These are phyloP conservation scores for Lontra canadensis DNA, from an alignment of 2,113 vertebrate genomes.

Conservation along the genomic window DNA sequence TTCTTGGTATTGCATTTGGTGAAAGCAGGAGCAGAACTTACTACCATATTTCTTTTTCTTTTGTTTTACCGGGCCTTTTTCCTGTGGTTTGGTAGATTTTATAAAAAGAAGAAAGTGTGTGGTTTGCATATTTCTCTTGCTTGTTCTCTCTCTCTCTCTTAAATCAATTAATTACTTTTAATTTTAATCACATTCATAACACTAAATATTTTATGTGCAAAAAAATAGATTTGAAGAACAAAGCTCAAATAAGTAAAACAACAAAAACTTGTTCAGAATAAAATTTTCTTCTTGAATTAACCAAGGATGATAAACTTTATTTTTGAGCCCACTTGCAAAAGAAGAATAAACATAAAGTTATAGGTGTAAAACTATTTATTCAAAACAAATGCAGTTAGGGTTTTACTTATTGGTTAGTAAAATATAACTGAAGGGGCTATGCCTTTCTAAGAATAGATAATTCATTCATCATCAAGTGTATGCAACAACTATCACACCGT, in stretches of 20 bases:
- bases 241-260: background rate
- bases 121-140: background rate
- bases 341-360: background rate
- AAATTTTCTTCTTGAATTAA: conserved; percentile 4
- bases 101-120: background rate
- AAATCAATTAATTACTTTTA: conserved; percentile 2
- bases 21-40: background rate
- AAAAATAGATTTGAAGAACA: background rate
- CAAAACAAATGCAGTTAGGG: background rate
- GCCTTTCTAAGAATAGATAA: background rate
- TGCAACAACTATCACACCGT: background rate
- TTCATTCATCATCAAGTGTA: background rate
- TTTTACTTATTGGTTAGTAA: background rate
- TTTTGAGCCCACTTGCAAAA: background rate
- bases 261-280: background rate
- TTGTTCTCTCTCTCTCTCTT: background rate
- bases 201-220: conserved; percentile 4
- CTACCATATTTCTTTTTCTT: background rate
- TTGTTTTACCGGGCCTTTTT: background rate
- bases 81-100: background rate
- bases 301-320: background rate
- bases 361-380: background rate
- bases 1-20: background rate
- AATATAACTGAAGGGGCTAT: background rate
- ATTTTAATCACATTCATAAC: conserved; percentile 12